Conservation (phyloP, 2,113 vertebrate genomes). For the Tetrao urogallus region DNA sequence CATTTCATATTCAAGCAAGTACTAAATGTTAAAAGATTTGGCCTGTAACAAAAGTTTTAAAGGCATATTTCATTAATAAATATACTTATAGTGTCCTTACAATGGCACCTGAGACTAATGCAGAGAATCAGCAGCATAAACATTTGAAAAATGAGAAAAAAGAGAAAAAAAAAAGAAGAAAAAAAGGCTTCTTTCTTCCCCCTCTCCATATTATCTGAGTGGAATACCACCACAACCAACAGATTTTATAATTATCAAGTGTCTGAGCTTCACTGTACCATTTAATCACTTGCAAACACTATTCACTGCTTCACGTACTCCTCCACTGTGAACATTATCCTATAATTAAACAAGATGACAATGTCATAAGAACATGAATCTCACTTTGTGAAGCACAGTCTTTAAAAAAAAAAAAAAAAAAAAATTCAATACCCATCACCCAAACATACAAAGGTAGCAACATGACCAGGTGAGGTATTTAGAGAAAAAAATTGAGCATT, state of each 20-base stretch:
- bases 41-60: background rate
- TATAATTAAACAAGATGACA: constrained; percentile 70
- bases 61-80: background rate
- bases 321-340: constrained; percentile 29
- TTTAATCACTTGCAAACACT: constrained; percentile 57
- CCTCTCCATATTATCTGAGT: background rate
- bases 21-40: background rate
- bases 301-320: constrained; percentile 33
- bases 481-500: background rate
- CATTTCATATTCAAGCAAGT: background rate
- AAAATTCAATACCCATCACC: background rate
- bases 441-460: constrained; percentile 32
- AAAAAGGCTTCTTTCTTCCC: background rate
- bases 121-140: background rate
- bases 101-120: background rate
- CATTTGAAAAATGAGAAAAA: background rate
- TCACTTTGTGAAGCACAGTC: background rate
- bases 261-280: constrained; percentile 6
- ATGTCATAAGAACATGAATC: constrained; percentile 37
- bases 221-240: background rate
- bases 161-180: too few relatives aligned
- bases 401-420: background rate
- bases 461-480: background rate
- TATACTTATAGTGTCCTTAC: background rate
- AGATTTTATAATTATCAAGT: constrained; percentile 18